Evolutionary conservation across 2,888 invertebrate genomes (phyloP).

Genomic region (Rhingia rostrata): DNA sequence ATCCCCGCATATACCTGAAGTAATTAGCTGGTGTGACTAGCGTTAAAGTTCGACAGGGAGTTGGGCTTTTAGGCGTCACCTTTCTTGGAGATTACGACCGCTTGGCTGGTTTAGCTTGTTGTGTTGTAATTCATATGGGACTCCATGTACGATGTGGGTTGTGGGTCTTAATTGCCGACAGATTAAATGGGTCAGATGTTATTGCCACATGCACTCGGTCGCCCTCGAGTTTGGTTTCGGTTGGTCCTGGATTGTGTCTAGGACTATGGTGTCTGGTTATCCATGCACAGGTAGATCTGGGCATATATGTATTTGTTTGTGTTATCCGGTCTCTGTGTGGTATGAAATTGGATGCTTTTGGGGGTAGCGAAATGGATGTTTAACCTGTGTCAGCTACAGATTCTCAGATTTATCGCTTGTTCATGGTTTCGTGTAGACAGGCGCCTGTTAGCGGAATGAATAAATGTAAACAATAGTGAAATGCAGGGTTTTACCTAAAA

Average conservation of each 20-base stretch:
- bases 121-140: constrained; percentile 43
- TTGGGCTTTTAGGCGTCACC: constrained; percentile 49
- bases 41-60: constrained; percentile 38
- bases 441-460: constrained; percentile 50
- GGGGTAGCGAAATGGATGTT: constrained; percentile 32
- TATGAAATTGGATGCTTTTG: neutral
- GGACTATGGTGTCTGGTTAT: constrained; percentile 54
- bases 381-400: constrained; percentile 57
- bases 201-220: constrained; percentile 54
- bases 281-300: constrained; percentile 47
- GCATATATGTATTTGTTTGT: constrained; percentile 15
- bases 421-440: constrained; percentile 50
- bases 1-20: constrained; percentile 22
- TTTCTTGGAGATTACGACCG: constrained; percentile 38
- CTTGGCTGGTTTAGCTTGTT: constrained; percentile 17
- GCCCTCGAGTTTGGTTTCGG: constrained; percentile 12
- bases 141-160: constrained; percentile 19
- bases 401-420: constrained; percentile 62
- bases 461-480: constrained; percentile 8
- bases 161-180: constrained; percentile 46
- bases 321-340: neutral
- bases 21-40: constrained; percentile 61
- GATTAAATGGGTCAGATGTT: constrained; percentile 70
- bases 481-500: neutral
- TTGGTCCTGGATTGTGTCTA: constrained; percentile 11